Evolutionary conservation across 2,888 invertebrate species (phyloP).

Genomic region (Eupithecia abbreviata): DNA sequence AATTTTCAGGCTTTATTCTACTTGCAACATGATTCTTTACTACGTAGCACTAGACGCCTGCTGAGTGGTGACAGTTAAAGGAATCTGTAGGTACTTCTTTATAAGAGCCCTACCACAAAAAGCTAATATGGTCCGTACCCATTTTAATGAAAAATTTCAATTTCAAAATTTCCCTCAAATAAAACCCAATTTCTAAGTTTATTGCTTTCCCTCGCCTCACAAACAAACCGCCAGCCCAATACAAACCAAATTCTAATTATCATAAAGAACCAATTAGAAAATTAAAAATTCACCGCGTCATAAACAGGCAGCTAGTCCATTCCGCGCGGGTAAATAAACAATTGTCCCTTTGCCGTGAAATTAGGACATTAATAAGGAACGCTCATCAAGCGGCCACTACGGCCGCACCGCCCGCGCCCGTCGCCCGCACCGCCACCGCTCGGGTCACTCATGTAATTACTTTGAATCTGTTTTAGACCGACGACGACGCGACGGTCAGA

Average conservation of each 20-base stretch:
- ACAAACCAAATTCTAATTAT: background rate
- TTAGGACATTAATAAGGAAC: constrained; percentile 34
- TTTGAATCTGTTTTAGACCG: constrained; percentile 12
- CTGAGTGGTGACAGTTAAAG: background rate
- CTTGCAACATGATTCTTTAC: background rate
- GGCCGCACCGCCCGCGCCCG: background rate
- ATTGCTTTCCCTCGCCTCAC: background rate
- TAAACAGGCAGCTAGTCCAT: constrained; percentile 23
- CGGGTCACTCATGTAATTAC: constrained; percentile 26
- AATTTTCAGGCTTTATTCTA: background rate
- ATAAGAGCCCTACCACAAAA: background rate
- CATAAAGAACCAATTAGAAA: constrained; percentile 19
- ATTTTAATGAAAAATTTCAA: background rate
- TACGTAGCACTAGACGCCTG: background rate
- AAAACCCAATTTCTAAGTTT: background rate
- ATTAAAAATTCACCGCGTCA: constrained; percentile 16
- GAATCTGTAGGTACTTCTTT: background rate
- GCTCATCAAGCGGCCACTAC: constrained; percentile 28
- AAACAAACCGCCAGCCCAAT: constrained; percentile 4
- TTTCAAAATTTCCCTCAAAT: background rate
- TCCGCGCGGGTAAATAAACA: constrained; percentile 30
- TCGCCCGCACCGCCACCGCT: background rate
- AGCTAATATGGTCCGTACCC: background rate
- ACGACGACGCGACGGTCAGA: background rate
- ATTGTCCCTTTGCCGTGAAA: constrained; percentile 34